Evolutionary conservation across 1,140 invertebrate species (phyloP).

Genomic region (Papilio dardanus): DNA sequence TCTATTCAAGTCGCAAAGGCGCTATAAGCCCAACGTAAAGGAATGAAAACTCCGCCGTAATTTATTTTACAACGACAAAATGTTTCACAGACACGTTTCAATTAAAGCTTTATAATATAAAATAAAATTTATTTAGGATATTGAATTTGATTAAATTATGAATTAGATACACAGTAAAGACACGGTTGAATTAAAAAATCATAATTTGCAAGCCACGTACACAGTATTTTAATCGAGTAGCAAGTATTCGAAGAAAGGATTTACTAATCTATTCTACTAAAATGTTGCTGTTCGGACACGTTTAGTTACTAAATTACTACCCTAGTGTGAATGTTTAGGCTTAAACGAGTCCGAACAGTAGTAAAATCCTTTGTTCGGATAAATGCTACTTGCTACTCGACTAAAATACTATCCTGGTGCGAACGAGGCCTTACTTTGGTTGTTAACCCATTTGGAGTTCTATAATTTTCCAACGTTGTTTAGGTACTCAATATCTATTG

Average conservation of each 20-base stretch:
- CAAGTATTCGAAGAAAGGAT: too few relatives aligned
- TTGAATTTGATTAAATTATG: neutral
- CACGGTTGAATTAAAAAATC: neutral
- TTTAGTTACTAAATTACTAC: too few relatives aligned
- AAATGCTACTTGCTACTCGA: too few relatives aligned
- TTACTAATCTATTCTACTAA: too few relatives aligned
- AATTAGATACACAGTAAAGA: neutral
- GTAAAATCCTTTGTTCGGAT: too few relatives aligned
- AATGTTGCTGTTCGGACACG: too few relatives aligned
- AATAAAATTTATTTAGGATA: neutral
- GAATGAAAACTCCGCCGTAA: neutral
- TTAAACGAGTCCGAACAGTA: too few relatives aligned
- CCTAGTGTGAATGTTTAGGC: too few relatives aligned
- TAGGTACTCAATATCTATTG: neutral
- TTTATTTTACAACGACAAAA: conserved; percentile 27
- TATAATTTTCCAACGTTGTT: conserved; percentile 2
- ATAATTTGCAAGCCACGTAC: too few relatives aligned
- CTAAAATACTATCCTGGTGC: too few relatives aligned
- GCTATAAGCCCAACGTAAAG: conserved; percentile 12
- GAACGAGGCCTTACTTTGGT: too few relatives aligned
- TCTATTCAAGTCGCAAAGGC: conserved; percentile 9
- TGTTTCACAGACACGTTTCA: conserved; percentile 9
- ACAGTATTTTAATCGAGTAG: too few relatives aligned
- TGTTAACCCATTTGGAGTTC: neutral
- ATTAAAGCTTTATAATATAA: neutral